A percentile compares a stretch with the other conserved stretches of the same genome.
phyloP scores from a whole-genome alignment of 2,888 invertebrate species.

The Oligia fasciuncula region DNA sequence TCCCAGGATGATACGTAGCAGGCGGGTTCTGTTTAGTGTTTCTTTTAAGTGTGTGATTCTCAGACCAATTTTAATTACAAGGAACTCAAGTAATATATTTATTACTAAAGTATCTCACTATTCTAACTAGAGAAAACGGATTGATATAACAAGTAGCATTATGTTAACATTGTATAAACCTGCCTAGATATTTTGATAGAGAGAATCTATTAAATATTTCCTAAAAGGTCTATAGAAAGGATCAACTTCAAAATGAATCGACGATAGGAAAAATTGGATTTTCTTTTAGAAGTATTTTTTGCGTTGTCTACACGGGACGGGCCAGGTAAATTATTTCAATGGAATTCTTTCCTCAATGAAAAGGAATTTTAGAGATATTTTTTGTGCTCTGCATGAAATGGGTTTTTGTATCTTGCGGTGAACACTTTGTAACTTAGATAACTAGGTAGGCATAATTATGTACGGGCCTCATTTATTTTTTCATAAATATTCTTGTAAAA shows the following conservation, averaged over 20 bases:
- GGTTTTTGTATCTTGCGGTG: slow-evolving; percentile 35
- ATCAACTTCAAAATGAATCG: slow-evolving; percentile 71
- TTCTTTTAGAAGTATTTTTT: slow-evolving; percentile 63
- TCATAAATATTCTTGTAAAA: slow-evolving; percentile 7
- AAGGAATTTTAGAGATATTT: slow-evolving; percentile 52
- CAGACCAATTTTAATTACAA: slow-evolving; percentile 14
- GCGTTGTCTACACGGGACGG: slow-evolving; percentile 61
- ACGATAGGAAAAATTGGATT: slow-evolving; percentile 71
- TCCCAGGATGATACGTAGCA: slow-evolving; percentile 35
- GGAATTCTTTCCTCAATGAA: slow-evolving; percentile 57
- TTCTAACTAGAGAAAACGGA: slow-evolving; percentile 1
- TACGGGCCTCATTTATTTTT: slow-evolving; percentile 5
- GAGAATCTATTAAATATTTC: slow-evolving; percentile 60
- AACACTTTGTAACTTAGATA: slow-evolving; percentile 30
- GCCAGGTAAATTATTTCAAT: slow-evolving; percentile 61
- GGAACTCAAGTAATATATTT: slow-evolving; percentile 4
- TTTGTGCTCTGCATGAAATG: slow-evolving; percentile 43
- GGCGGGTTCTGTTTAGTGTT: slow-evolving; percentile 23
- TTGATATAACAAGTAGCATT: slow-evolving; percentile 16
- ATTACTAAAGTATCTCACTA: background rate
- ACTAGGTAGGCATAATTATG: slow-evolving; percentile 1
- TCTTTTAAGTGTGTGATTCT: slow-evolving; percentile 21
- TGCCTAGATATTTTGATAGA: slow-evolving; percentile 11
- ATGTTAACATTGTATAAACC: slow-evolving; percentile 12
- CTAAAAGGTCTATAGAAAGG: slow-evolving; percentile 52